Evolutionary conservation across 2,113 vertebrate species (phyloP), one percentile per base, ranked within the genome.

Genomic region (Hippocampus guttulatus): DNA sequence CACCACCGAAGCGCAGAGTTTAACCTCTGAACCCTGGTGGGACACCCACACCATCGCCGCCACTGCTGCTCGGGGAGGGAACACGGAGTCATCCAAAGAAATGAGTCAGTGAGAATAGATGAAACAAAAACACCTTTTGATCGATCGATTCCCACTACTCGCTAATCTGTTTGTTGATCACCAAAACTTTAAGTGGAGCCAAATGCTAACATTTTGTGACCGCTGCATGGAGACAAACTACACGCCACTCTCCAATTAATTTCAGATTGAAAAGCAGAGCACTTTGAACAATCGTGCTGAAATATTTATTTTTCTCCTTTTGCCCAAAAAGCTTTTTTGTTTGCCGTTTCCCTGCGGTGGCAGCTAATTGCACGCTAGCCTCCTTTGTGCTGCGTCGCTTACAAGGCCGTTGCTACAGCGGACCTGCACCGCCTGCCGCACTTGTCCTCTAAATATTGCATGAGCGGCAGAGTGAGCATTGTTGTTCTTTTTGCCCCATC

Each of bases 401-500:
- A 47, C 43, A 47, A 47, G 64, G 64, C 41, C 43, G 64, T 43
- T 41, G 41, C 58, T 33, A 27, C 64, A 40, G n/a, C 38, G 5
- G 40, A 64, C 63, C 63, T 23, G 38, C 63, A 21, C 4, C 21
- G 38, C 38, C 40, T 4, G 63, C 63, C 43, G 41, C 21, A 10
- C 64, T 65, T 27, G 41, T 65, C 64, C 64, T 47, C 23, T 65
- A 49, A 65, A 65, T 65, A 65, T 65, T 65, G 1, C 64, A 65
- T 65, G 64, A 65, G 64, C 64, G n/a, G 41, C 20, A 14, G n/a
- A 65, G 64, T 65, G 43, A 65, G 64, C 64, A 16, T 65, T 65
- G 64, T 65, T 65, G 64, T 65, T 65, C 64, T 65, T 65, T 65
- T 65, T 65, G 41, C n/a, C 23, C 41, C 64, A 47, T 65, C 64